Evolutionary conservation across 1,140 invertebrate genomes (phyloP).

Genomic region (Bombus consobrinus): DNA sequence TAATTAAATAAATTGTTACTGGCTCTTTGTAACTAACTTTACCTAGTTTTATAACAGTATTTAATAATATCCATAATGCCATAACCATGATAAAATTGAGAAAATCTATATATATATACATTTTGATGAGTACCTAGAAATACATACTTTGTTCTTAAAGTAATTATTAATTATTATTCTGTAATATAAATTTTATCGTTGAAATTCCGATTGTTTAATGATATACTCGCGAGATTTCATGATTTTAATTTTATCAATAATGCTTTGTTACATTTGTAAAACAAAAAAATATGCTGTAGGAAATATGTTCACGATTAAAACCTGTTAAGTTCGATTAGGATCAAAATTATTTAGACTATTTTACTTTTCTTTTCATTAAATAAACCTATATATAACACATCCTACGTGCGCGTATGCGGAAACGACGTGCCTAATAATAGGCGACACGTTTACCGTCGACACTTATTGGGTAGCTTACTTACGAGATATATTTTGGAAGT

Average conservation of each 20-base stretch:
- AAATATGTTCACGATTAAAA: not conserved
- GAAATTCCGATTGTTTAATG: not conserved
- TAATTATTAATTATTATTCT: not conserved
- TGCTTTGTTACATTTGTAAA: not conserved
- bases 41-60: not conserved
- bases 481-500: constrained; percentile 34
- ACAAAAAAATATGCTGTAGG: not conserved
- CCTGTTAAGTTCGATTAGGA: not conserved
- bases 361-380: constrained; percentile 40
- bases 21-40: not conserved
- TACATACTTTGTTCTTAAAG: not conserved
- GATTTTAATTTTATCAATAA: not conserved
- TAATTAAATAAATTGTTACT: not conserved
- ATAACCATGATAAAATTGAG: not conserved
- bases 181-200: not conserved
- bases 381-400: constrained; percentile 56
- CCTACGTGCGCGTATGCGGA: constrained; percentile 63
- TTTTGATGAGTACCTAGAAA: not conserved
- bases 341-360: not conserved
- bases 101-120: not conserved
- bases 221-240: not conserved
- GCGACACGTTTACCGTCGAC: constrained; percentile 61
- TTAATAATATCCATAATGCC: not conserved
- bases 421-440: constrained; percentile 69
- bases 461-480: constrained; percentile 61